Evolutionary conservation across 2,797 vertebrate species (phyloP).

Genomic region (Sparus aurata): DNA sequence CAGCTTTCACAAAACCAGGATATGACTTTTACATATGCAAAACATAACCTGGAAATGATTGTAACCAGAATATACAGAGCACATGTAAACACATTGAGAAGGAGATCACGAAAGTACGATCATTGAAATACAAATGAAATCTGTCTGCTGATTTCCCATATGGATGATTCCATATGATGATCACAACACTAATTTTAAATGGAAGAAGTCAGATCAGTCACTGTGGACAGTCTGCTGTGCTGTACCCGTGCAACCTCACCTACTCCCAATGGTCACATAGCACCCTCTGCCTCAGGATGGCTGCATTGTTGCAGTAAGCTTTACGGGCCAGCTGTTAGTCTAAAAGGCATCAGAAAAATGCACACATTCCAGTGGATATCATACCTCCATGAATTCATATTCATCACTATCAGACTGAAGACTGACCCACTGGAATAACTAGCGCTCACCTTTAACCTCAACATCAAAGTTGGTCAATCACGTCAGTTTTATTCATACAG

Average conservation of each 20-base stretch:
- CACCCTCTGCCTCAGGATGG: constrained; percentile 90
- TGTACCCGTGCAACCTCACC: constrained; percentile 90
- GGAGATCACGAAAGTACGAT: neutral
- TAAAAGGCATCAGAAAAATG: constrained; percentile 67
- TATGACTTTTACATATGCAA: no score
- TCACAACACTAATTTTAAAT: no score
- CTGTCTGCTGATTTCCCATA: no score
- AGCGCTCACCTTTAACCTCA: no score
- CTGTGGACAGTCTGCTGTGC: neutral
- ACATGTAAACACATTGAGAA: constrained; percentile 33
- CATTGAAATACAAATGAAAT: neutral
- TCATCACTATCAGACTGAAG: neutral
- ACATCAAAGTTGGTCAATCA: neutral
- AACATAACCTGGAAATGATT: no score
- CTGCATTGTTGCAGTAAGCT: constrained; percentile 88
- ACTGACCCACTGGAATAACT: neutral
- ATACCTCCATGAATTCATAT: neutral
- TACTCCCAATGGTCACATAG: constrained; percentile 89
- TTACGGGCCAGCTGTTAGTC: constrained; percentile 85
- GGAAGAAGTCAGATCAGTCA: no score
- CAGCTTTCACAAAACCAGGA: no score
- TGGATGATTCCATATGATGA: no score
- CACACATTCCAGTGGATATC: neutral
- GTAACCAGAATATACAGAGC: no score
- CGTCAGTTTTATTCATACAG: no score